Percentiles rank a stretch among this genome's conserved stretches.
These are phyloP conservation scores for Tethea ocularis DNA, from an alignment of 2,888 invertebrate species.

Conservation along the genomic window DNA sequence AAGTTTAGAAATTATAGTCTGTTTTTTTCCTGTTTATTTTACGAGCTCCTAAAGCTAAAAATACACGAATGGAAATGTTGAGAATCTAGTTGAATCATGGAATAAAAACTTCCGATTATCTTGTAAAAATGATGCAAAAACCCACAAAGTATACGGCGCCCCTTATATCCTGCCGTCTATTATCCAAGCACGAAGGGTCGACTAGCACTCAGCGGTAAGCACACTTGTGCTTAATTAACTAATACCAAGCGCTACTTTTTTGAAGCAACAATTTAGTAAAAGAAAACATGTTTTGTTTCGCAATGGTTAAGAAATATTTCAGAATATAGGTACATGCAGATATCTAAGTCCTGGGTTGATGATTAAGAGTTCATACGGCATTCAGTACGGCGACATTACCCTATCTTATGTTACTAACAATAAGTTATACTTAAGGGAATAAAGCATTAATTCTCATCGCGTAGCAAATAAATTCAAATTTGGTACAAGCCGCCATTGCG, in stretches of 20 bases:
- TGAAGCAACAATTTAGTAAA: not conserved
- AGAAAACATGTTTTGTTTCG: not conserved
- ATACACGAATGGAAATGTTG: too few species aligned
- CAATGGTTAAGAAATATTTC: not conserved
- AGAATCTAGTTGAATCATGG: not conserved
- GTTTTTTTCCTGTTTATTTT: not conserved
- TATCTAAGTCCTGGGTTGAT: not conserved
- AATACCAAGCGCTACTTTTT: not conserved
- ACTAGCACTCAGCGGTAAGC: not conserved
- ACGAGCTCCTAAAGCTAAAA: too few species aligned
- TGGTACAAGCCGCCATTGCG: conserved; percentile 22
- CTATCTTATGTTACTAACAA: not conserved
- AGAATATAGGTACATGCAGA: not conserved
- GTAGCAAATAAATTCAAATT: conserved; percentile 20
- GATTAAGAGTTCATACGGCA: not conserved
- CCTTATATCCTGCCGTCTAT: not conserved
- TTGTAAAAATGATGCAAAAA: not conserved
- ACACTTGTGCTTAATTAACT: not conserved
- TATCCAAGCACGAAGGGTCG: conserved; percentile 1
- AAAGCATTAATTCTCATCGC: conserved; percentile 5
- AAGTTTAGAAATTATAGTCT: not conserved
- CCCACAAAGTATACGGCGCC: not conserved
- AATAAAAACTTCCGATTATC: not conserved
- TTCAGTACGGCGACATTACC: too few species aligned
- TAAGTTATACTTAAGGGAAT: not conserved